Percentiles rank a stretch among this genome's conserved stretches.
Conservation (phyloP, 2,113 vertebrate genomes). For the Nestor notabilis region DNA sequence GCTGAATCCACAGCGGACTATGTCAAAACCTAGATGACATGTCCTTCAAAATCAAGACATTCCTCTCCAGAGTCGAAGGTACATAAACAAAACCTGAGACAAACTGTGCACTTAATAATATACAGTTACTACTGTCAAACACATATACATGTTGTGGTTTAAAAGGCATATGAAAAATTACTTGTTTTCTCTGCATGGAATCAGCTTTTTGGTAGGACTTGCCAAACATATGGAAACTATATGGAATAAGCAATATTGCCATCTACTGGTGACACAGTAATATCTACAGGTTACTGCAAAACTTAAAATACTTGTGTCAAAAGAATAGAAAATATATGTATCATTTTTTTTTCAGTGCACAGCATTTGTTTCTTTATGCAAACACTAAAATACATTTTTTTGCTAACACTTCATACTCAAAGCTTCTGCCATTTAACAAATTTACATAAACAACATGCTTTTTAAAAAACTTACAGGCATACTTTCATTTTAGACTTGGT, state of each 20-base stretch:
- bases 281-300: not conserved
- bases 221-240: not conserved
- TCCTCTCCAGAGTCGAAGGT: not conserved
- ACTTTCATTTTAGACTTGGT: not conserved
- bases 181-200: not conserved
- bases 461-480: not conserved
- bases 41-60: accelerated
- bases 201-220: not conserved
- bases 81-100: not conserved
- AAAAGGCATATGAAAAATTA: not conserved
- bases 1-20: not conserved
- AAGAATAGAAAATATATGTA: accelerated
- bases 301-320: not conserved
- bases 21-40: not conserved
- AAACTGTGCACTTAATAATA: not conserved
- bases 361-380: not conserved
- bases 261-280: constrained; percentile 22
- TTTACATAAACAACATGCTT: not conserved
- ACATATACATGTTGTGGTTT: not conserved
- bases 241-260: constrained; percentile 11
- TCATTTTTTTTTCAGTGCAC: not conserved
- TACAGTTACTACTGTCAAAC: not conserved
- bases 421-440: not conserved
- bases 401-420: not conserved
- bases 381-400: not conserved